These are phyloP conservation scores for Dendroctonus ponderosae DNA, from an alignment of 1,140 invertebrate species.

Conservation along the genomic window DNA sequence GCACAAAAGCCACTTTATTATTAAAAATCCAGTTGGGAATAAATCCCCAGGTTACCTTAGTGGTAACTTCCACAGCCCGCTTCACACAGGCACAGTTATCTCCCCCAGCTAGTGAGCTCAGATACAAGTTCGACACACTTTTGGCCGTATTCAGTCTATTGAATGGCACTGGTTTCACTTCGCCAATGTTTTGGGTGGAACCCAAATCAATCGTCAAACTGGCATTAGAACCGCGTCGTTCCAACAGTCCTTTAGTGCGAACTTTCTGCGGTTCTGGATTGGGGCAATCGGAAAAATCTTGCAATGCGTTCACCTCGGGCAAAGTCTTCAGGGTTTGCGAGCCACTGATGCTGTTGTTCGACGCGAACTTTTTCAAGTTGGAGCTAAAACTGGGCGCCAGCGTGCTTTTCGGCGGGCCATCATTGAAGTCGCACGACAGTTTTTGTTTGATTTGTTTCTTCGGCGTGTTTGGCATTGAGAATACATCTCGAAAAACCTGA, in stretches of 20 bases:
- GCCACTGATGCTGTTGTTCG: conserved; percentile 50
- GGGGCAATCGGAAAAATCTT: conserved; percentile 57
- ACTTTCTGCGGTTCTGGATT: conserved; percentile 54
- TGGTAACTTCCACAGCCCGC: conserved; percentile 13
- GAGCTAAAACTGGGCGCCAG: conserved; percentile 41
- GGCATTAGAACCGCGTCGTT: conserved; percentile 81
- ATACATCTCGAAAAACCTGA: conserved; percentile 46
- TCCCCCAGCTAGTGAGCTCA: conserved; percentile 38
- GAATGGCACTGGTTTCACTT: conserved; percentile 36
- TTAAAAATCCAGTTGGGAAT: background rate
- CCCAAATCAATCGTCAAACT: conserved; percentile 67
- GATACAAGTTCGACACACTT: conserved; percentile 48
- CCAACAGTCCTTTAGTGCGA: conserved; percentile 64
- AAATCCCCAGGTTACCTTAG: conserved; percentile 2
- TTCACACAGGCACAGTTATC: conserved; percentile 41
- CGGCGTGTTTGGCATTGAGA: conserved; percentile 51
- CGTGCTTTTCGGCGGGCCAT: conserved; percentile 37
- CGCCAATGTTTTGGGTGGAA: conserved; percentile 41
- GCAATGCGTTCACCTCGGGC: conserved; percentile 64
- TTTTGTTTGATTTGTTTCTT: conserved; percentile 47
- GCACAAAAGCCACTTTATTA: background rate
- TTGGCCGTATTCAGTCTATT: conserved; percentile 45
- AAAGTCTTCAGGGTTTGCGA: conserved; percentile 59
- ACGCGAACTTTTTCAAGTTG: conserved; percentile 49
- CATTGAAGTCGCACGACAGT: conserved; percentile 42